Base-by-base conservation (phyloP, 1,140 invertebrate genomes). In the Drosophila prosaltans region DNA sequence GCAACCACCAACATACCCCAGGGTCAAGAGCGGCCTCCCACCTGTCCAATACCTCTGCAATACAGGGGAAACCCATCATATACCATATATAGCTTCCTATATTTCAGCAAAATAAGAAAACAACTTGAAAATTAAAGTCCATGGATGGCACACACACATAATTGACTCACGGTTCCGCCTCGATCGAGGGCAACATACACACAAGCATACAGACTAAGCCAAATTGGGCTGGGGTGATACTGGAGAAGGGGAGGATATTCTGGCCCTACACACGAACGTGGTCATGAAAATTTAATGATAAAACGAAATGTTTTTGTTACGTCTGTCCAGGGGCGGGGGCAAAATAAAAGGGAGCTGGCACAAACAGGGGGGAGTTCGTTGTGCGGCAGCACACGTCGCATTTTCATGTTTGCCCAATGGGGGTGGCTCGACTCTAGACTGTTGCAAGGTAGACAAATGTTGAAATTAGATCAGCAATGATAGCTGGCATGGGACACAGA, bases 221-320 rank as follows among this genome's bases (percentile, higher is more conserved):
- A 61, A 36, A 36, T 26, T 51, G 45, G 45, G 16, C 8, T 51
- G 45, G 70, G 74, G 39, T 57, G 70, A 45, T 41, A 51, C 82
- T 54, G 65, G 72, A 68, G 65, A 51, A 74, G 76, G 72, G 67
- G 48, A 7, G 6, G 32, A 36, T 36, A 16, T 45, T 39, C 16
- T 11, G 64, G 57, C 65, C 63, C 61, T 66, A 81, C 62, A 63
- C 70, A 74, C 55, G 68, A 67, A 81, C 80, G 64, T 81, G 80
- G 74, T 89, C 84, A 89, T 89, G 84, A 89, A 89, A 89, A 89
- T 89, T 89, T 89, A 89, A 89, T 89, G 84, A 89, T 84, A 89
- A 89, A 89, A 84, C 80, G 84, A 89, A 89, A 89, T 84, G 84
- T 88, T 88, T 89, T 88, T 80, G 74, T 72, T 80, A 68, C 84